These are phyloP conservation scores for Ciconia nigra DNA, from an alignment of 2,797 vertebrate genomes.

Conservation along the genomic window DNA sequence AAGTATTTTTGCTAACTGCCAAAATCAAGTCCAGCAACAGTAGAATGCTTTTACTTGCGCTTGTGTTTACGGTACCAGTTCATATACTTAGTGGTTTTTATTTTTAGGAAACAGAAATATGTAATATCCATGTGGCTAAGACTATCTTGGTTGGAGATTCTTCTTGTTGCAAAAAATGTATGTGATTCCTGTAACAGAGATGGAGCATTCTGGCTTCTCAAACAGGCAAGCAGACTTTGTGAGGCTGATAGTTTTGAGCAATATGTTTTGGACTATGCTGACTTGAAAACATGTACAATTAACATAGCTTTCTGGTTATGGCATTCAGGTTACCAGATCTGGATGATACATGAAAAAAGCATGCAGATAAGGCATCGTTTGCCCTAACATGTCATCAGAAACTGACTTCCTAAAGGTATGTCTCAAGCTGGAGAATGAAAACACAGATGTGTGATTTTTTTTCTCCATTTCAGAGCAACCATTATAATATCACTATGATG, in stretches of 20 bases:
- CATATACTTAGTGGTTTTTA: neutral
- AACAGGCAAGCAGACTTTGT: neutral
- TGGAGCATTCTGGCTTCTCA: accelerated
- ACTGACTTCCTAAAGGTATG: neutral
- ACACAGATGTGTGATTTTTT: neutral
- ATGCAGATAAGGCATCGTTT: neutral
- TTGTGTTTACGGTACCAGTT: neutral
- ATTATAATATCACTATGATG: neutral
- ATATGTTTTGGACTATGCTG: neutral
- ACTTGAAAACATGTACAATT: neutral
- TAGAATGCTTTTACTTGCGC: neutral
- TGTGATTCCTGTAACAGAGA: neutral
- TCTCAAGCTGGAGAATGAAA: neutral
- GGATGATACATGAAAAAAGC: neutral
- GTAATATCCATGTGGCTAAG: neutral
- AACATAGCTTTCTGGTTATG: slow-evolving; percentile 40
- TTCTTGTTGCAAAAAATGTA: neutral
- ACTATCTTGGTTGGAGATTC: neutral
- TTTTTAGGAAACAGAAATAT: neutral
- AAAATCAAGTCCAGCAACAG: neutral
- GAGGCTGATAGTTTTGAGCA: neutral
- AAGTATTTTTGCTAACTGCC: slow-evolving; percentile 7
- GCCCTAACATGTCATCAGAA: slow-evolving; percentile 12
- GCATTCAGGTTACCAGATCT: neutral
- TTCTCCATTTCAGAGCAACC: neutral